Evolutionary conservation across 2,888 invertebrate genomes (phyloP), one percentile per base, ranked within the genome.

Genomic region (Archips xylosteana): DNA sequence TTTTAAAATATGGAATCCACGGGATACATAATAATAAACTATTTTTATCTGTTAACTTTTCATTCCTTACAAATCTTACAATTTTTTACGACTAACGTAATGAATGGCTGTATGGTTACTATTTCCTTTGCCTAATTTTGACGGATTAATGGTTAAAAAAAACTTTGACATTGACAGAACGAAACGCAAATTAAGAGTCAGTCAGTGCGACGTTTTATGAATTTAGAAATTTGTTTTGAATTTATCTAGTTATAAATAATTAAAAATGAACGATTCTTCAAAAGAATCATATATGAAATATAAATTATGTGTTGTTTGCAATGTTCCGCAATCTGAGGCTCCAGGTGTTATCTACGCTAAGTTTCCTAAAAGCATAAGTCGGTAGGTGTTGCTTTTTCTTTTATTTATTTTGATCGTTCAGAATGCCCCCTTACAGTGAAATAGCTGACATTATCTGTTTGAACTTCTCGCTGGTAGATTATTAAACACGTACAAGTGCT

Each of bases 281-380:
- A 70, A 54, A 51, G 69, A 70, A 51, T 54, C 63, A 13, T 69
- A 74, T 39, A 60, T 65, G 42, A 70, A 74, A 36, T 74, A 74
- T 23, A 74, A 74, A 61, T 51, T 74, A 5, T 74, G 74, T 70
- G 74, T 65, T 61, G 60, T 74, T n/a, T 74, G 74, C 54, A 61
- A 74, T 60, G 65, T 70, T n/a, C 60, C 74, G 0, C 74, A 74
- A 42, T 74, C 64, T 9, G 34, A 74, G 6, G 70, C 69, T 4
- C 64, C 65, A 36, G 64, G 70, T 51, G 65, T 74, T 54, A 64
- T 74, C 8, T 74, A 74, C 54, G 74, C 74, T 1, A 74, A 74
- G 61, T 74, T 74, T 32, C 74, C 74, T 3, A 64, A 64, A 36
- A 70, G 65, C 64, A 13, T 74, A 5, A 51, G 70, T 74, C 69